These are phyloP conservation scores for Pardosa pseudoannulata DNA, from an alignment of 2,888 invertebrate genomes.

Conservation along the genomic window DNA sequence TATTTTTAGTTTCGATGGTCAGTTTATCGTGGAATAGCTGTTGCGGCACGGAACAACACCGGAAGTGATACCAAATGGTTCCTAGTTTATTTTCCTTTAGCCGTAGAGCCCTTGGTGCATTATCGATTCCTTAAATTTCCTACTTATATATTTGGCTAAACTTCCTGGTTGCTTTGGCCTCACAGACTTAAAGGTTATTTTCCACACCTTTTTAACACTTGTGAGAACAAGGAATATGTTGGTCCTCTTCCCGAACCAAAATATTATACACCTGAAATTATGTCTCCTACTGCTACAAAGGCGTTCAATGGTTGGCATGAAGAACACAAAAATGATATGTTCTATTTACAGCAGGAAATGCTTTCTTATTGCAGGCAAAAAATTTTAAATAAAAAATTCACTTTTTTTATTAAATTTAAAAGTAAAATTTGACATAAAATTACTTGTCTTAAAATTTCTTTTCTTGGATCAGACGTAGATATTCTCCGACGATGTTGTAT, in stretches of 20 bases:
- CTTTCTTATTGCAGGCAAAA: slow-evolving; percentile 30
- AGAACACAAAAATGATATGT: background rate
- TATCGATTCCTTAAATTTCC: slow-evolving; percentile 44
- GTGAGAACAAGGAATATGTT: slow-evolving; percentile 19
- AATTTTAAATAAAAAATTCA: background rate
- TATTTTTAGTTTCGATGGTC: slow-evolving; percentile 31
- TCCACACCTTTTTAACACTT: slow-evolving; percentile 37
- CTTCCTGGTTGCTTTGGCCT: no score
- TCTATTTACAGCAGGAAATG: slow-evolving; percentile 38
- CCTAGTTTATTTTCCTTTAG: slow-evolving; percentile 1
- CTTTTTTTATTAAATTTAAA: no score
- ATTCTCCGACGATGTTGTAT: background rate
- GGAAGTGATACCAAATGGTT: slow-evolving; percentile 23
- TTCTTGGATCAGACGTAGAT: background rate
- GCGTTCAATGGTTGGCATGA: background rate
- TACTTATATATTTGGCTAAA: slow-evolving; percentile 29
- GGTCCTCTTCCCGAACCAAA: background rate
- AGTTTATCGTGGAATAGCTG: slow-evolving; percentile 19
- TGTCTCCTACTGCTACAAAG: background rate
- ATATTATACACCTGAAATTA: background rate
- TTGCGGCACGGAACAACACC: slow-evolving; percentile 4
- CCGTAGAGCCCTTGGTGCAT: background rate
- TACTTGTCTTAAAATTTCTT: background rate
- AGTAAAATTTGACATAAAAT: background rate
- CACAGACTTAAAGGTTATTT: slow-evolving; percentile 50